Evolutionary conservation across 2,888 invertebrate species (phyloP).

Genomic region (Lasioglossum pauxillum): DNA sequence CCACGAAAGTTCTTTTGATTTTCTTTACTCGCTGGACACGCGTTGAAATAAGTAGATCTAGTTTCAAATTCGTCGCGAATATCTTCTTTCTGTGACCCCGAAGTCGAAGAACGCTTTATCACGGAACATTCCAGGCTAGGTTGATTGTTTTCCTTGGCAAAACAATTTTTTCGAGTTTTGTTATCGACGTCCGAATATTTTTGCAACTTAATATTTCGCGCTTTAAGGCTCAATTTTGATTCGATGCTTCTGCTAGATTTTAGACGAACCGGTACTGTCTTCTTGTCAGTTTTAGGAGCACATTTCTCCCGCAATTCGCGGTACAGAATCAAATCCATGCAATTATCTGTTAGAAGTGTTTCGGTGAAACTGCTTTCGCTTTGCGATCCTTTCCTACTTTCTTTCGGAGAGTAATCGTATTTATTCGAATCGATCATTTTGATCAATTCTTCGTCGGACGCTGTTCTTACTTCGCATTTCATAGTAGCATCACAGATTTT

Average conservation of each 20-base stretch:
- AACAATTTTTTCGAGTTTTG: not conserved
- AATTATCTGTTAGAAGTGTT: not conserved
- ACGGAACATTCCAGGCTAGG: not conserved
- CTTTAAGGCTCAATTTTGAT: not conserved
- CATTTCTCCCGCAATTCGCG: slow-evolving; percentile 15
- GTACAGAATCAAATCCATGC: slow-evolving; percentile 39
- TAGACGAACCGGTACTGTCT: not conserved
- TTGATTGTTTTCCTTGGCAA: not conserved
- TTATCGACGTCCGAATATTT: not conserved
- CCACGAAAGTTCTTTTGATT: not conserved
- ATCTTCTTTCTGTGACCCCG: not conserved
- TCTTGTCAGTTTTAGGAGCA: not conserved
- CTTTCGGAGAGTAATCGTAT: not conserved
- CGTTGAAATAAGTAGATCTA: not conserved
- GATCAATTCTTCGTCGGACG: not conserved
- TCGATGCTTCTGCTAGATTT: not conserved
- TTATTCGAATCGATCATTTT: not conserved
- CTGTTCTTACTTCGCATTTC: not conserved
- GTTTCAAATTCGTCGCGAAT: not conserved
- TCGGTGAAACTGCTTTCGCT: slow-evolving; percentile 27
- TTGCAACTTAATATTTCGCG: not conserved
- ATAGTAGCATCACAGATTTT: not conserved
- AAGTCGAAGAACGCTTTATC: slow-evolving; percentile 13
- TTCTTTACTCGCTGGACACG: not conserved
- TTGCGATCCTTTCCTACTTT: slow-evolving; percentile 16